These are phyloP conservation scores for Eupeodes latifasciatus DNA, from an alignment of 2,888 invertebrate species.

Conservation along the genomic window DNA sequence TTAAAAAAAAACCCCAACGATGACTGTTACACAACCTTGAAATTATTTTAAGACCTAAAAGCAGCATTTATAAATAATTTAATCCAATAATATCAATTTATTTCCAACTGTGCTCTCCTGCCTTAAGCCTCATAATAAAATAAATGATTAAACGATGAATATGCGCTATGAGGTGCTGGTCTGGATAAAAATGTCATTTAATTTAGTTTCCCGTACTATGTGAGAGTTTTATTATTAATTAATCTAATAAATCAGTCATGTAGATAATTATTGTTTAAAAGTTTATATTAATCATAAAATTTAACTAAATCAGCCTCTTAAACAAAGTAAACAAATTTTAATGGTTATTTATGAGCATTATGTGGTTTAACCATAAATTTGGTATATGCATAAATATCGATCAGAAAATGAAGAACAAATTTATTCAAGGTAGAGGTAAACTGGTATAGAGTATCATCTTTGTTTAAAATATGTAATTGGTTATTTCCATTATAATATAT, in stretches of 20 bases:
- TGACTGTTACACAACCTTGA: slow-evolving; percentile 1
- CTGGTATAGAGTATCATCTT: slow-evolving; percentile 56
- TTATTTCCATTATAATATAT: neutral
- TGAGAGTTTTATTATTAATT: slow-evolving; percentile 9
- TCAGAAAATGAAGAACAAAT: neutral
- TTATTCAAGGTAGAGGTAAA: slow-evolving; percentile 68
- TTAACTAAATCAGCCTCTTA: neutral
- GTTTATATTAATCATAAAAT: neutral
- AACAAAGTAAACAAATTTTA: neutral
- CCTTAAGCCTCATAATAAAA: neutral
- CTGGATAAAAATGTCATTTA: neutral
- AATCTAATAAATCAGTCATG: slow-evolving; percentile 8
- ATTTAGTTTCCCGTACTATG: neutral
- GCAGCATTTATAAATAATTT: neutral
- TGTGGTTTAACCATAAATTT: slow-evolving; percentile 33
- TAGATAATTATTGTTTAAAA: neutral
- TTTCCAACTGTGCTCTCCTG: slow-evolving; percentile 4
- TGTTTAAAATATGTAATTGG: slow-evolving; percentile 9
- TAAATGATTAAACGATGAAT: neutral
- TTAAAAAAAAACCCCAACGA: too few relatives aligned
- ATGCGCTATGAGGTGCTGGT: neutral
- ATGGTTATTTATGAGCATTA: slow-evolving; percentile 48
- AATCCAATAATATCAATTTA: slow-evolving; percentile 4
- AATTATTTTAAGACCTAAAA: neutral
- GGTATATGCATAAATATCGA: neutral